These are phyloP conservation scores for Dolichallabes microphthalmus DNA, from an alignment of 2,113 vertebrate species.

Conservation along the genomic window DNA sequence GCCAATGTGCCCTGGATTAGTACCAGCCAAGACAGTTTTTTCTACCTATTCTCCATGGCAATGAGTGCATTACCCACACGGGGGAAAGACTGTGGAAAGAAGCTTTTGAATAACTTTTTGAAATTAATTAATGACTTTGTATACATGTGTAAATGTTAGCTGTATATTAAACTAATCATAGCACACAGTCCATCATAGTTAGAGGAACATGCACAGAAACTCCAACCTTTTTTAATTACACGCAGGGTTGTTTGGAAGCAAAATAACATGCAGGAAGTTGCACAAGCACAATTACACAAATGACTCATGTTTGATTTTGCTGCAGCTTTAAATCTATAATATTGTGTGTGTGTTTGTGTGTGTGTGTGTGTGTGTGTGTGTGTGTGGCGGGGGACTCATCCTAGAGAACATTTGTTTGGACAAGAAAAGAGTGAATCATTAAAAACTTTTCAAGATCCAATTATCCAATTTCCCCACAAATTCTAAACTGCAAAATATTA, in stretches of 20 bases:
- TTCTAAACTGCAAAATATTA: neutral
- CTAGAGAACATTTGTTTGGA: neutral
- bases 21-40: neutral
- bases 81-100: neutral
- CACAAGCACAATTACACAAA: neutral
- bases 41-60: neutral
- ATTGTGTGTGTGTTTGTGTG: neutral
- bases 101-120: neutral
- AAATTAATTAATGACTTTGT: neutral
- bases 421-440: neutral
- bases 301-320: neutral
- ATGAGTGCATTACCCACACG: neutral
- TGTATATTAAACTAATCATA: neutral
- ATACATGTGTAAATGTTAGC: neutral
- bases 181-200: neutral
- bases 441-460: neutral
- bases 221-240: neutral
- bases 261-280: neutral
- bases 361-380: no score
- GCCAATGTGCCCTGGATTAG: neutral
- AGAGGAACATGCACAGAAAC: neutral
- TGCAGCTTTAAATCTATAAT: neutral
- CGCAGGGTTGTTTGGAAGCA: neutral
- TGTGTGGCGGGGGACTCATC: no score
- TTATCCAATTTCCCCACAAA: neutral